Evolutionary conservation across 2,797 vertebrate genomes (phyloP).

Genomic region (Hyperoplus immaculatus): DNA sequence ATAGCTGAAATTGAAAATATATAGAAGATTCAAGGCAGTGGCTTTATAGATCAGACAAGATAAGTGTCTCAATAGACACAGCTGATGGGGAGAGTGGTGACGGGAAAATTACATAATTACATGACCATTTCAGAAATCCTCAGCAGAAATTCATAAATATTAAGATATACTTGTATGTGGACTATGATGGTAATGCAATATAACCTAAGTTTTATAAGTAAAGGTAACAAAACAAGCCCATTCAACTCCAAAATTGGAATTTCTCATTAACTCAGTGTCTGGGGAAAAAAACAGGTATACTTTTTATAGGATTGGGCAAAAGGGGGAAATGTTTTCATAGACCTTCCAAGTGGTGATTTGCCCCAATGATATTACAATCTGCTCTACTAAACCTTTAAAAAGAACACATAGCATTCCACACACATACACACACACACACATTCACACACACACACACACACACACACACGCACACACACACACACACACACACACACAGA

Average conservation of each 20-base stretch:
- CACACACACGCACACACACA: no score
- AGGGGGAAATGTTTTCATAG: background rate
- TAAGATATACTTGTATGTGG: slow-evolving; percentile 7
- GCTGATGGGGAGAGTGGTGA: slow-evolving; percentile 15
- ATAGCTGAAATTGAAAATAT: slow-evolving; percentile 20
- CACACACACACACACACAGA: no score
- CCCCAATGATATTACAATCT: background rate
- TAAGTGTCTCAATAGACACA: slow-evolving; percentile 23
- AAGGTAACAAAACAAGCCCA: background rate
- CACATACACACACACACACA: background rate
- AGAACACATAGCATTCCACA: background rate
- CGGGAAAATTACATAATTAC: slow-evolving; percentile 1
- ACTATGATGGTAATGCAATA: background rate
- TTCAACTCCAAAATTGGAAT: background rate
- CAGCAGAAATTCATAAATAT: slow-evolving; percentile 44
- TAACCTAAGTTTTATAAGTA: background rate
- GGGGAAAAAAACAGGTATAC: background rate
- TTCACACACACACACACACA: background rate
- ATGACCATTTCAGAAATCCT: slow-evolving; percentile 22
- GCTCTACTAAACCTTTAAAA: background rate
- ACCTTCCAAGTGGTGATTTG: background rate
- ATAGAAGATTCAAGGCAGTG: background rate
- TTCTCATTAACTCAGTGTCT: no score
- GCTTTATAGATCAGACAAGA: slow-evolving; percentile 33
- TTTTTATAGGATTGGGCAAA: background rate